A percentile compares a stretch with the other conserved stretches of the same genome.
These are phyloP conservation scores for Porites divaricata DNA, from an alignment of 92 coral and sea anemone genomes.

Conservation along the genomic window DNA sequence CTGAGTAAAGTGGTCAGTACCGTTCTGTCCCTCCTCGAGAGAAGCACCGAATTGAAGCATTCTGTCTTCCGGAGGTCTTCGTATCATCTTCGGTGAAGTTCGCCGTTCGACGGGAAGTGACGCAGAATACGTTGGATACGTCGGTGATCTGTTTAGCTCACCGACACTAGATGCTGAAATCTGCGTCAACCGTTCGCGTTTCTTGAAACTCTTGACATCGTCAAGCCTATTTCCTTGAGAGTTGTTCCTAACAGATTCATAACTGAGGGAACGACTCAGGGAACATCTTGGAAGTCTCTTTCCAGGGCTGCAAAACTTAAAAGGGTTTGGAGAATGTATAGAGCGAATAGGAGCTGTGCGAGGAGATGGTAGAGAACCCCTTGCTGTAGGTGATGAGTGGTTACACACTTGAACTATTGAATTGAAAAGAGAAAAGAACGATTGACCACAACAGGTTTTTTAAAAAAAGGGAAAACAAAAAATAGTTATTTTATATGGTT, in stretches of 20 bases:
- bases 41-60: background rate
- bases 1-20: background rate
- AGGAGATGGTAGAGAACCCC: slow-evolving; percentile 22
- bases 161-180: background rate
- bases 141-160: background rate
- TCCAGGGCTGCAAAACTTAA: slow-evolving; percentile 19
- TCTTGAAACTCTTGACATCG: background rate
- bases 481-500: too few species aligned
- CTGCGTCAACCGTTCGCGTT: background rate
- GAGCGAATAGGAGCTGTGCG: slow-evolving; percentile 40
- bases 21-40: background rate
- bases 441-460: too few species aligned
- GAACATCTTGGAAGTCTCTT: background rate
- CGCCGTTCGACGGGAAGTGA: background rate
- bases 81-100: background rate
- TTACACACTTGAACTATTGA: slow-evolving; percentile 24
- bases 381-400: slow-evolving; percentile 35
- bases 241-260: slow-evolving; percentile 27
- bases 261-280: slow-evolving; percentile 32
- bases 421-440: background rate
- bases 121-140: background rate
- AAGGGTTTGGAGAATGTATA: slow-evolving; percentile 36
- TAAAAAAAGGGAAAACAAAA: background rate
- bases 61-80: background rate
- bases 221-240: background rate